phyloP scores from a whole-genome alignment of 2,888 invertebrate genomes.

The Stenodera caucasica region DNA sequence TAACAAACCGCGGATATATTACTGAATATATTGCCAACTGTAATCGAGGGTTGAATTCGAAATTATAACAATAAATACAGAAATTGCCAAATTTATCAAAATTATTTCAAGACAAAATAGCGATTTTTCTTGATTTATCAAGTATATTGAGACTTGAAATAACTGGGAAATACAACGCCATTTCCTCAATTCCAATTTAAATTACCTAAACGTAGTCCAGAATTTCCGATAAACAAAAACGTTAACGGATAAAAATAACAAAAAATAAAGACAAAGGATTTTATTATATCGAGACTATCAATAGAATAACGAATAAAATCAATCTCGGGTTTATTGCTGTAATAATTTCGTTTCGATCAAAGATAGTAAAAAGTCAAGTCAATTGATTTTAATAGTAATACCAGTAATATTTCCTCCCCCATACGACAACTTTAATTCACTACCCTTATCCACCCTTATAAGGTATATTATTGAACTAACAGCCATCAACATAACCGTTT shows the following conservation, averaged over 20 bases:
- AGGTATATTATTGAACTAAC: constrained; percentile 5
- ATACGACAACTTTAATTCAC: neutral
- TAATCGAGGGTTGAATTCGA: constrained; percentile 7
- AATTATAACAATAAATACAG: no score
- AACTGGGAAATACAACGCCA: neutral
- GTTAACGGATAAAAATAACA: neutral
- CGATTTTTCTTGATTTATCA: no score
- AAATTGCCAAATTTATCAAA: neutral
- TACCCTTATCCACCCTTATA: neutral
- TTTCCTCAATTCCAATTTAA: constrained; percentile 4
- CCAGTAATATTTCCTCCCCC: neutral
- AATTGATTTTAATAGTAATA: neutral
- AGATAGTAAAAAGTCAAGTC: constrained; percentile 4
- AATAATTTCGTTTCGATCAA: constrained; percentile 7
- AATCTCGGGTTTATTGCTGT: constrained; percentile 1
- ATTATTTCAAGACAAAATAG: neutral
- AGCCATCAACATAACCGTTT: constrained; percentile 6
- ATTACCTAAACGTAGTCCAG: neutral
- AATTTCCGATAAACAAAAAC: neutral
- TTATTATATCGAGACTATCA: neutral
- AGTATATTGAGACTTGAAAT: no score
- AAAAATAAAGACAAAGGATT: neutral
- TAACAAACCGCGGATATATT: constrained; percentile 1
- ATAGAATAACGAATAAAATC: constrained; percentile 2
- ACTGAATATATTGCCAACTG: neutral